Evolutionary conservation across 2,888 invertebrate species (phyloP).

Genomic region (Alsophila aescularia): DNA sequence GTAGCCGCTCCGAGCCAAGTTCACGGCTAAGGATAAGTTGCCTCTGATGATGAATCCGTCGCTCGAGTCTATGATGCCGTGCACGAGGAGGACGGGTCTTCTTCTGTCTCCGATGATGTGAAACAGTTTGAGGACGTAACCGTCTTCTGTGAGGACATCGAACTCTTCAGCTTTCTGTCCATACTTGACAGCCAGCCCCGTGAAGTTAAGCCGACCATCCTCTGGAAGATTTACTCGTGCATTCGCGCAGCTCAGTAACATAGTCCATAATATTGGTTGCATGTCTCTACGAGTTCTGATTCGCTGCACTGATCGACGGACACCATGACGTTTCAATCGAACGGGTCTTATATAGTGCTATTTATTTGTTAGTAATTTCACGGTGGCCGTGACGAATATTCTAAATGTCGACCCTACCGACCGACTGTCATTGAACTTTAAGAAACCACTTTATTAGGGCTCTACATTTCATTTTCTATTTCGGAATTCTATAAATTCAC

Average conservation of each 20-base stretch:
- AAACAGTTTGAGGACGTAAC: slow-evolving; percentile 50
- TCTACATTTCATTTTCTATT: too few species aligned
- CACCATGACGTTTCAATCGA: not conserved
- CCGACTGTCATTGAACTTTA: too few species aligned
- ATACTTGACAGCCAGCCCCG: slow-evolving; percentile 49
- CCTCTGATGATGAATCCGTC: slow-evolving; percentile 53
- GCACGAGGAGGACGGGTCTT: slow-evolving; percentile 50
- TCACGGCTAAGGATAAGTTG: slow-evolving; percentile 41
- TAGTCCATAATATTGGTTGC: not conserved
- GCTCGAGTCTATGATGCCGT: slow-evolving; percentile 51
- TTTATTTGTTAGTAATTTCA: not conserved
- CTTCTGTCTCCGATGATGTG: slow-evolving; percentile 43
- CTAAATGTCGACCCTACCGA: too few species aligned
- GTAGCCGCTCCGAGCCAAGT: slow-evolving; percentile 75
- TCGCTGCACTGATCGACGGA: not conserved
- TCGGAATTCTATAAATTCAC: too few species aligned
- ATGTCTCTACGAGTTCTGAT: not conserved
- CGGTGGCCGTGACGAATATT: too few species aligned
- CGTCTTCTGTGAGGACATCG: slow-evolving; percentile 52
- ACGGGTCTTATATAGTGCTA: not conserved
- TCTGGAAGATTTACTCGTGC: slow-evolving; percentile 37
- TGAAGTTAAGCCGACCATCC: slow-evolving; percentile 47
- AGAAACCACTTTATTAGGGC: too few species aligned
- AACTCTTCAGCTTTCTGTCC: slow-evolving; percentile 47
- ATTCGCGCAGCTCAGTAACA: slow-evolving; percentile 13